Evolutionary conservation across 2,888 invertebrate species (phyloP).

Genomic region (Melanostoma scalare): DNA sequence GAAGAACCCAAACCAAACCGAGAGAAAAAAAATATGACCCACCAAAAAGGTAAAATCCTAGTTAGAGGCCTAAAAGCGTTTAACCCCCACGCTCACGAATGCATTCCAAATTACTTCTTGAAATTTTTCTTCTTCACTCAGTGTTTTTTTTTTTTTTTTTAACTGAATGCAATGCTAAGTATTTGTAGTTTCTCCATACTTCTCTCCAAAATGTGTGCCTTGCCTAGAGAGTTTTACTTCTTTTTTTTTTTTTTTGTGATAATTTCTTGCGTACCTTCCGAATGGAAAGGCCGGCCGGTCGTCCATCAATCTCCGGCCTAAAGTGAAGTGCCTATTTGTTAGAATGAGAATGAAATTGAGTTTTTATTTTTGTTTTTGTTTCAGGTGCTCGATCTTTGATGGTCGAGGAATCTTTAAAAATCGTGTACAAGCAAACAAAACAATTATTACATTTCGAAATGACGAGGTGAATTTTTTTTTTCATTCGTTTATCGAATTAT

Average conservation of each 20-base stretch:
- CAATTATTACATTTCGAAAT: slow-evolving; percentile 70
- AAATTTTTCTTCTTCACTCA: slow-evolving; percentile 2
- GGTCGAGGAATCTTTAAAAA: slow-evolving; percentile 61
- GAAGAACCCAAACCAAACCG: neutral
- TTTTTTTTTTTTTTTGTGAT: slow-evolving; percentile 27
- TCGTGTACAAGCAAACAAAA: slow-evolving; percentile 70
- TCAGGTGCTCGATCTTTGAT: slow-evolving; percentile 43
- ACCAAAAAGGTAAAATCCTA: slow-evolving; percentile 58
- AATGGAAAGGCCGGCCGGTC: slow-evolving; percentile 61
- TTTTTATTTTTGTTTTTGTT: slow-evolving; percentile 40
- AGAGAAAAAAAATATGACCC: neutral
- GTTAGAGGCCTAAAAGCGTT: slow-evolving; percentile 45
- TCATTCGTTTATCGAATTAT: slow-evolving; percentile 67
- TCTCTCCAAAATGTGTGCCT: neutral
- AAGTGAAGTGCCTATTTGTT: slow-evolving; percentile 69
- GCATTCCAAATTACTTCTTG: slow-evolving; percentile 57
- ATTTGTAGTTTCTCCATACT: neutral
- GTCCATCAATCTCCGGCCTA: slow-evolving; percentile 66
- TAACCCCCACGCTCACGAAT: slow-evolving; percentile 67
- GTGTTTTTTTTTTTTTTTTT: slow-evolving; percentile 8
- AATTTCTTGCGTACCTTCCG: slow-evolving; percentile 28
- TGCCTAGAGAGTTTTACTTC: slow-evolving; percentile 6
- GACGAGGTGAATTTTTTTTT: slow-evolving; percentile 65
- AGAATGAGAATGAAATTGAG: slow-evolving; percentile 61
- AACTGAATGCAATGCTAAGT: slow-evolving; percentile 1